Base-by-base conservation (phyloP, 2,888 invertebrate species). In the Adelphocoris suturalis region DNA sequence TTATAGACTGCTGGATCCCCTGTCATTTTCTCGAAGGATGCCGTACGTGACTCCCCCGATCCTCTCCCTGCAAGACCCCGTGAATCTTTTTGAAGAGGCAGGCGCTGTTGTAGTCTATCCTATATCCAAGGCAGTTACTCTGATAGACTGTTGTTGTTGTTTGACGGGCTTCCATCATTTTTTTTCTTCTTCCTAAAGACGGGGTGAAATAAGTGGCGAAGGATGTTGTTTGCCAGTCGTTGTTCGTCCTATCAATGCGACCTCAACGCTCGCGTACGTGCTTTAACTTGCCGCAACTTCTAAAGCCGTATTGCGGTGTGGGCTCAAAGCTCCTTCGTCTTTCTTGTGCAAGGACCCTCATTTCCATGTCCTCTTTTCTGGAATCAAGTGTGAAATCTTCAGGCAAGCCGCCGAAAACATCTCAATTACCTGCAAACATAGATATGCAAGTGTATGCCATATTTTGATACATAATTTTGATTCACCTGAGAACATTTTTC, bases 211-310 rank as follows among this genome's bases (percentile, higher is more conserved):
- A 68, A 68, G 19, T 27, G 68, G 68, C 68, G 9, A 19, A 68
- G 68, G 68, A 68, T 68, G 68, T 68, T 68, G 68, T 68, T 68
- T 68, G 68, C 68, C 23, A 68, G 68, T 68, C 68, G 68, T 68
- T 68, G 23, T 68, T 68, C 23, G 68, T 68, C 68, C 68, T 19
- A 68, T 68, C 27, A 68, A 68, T 68, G 27, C 19, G 68, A 23
- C 68, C 68, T 68, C 68, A 68, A 68, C 27, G 68, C 5, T 68
- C 68, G 19, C 68, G 27, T 19, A 68, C 68, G 68, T 68, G 61
- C 61, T 61, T 19, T n/a, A 61, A 61, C 61, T 61, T 61, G 68
- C 68, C 68, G 68, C 68, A 68, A 68, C 68, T 68, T 11, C 68
- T 23, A 68, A 23, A 23, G 68, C 68, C 23, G 27, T 11, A 23